A percentile compares a stretch with the other conserved stretches of the same genome.
Conservation (phyloP, 1,140 invertebrate species). For the Luehdorfia chinensis region DNA sequence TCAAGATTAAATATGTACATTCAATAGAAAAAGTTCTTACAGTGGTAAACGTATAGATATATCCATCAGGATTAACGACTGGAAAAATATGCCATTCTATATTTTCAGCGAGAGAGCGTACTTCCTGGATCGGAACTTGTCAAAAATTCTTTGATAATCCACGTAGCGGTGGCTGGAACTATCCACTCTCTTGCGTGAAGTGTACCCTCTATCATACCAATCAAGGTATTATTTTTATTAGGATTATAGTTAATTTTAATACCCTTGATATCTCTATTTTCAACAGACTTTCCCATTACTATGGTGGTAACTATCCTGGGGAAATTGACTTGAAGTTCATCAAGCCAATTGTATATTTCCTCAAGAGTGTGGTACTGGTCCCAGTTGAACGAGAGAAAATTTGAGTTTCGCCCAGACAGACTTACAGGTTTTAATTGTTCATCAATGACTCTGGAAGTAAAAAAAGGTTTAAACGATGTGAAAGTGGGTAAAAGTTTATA, state of each 20-base stretch:
- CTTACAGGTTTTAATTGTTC: constrained; percentile 37
- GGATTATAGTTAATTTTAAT: constrained; percentile 77
- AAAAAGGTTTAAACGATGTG: no score
- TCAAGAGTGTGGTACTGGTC: constrained; percentile 67
- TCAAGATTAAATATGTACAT: no score
- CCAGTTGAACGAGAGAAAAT: constrained; percentile 58
- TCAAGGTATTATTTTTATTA: constrained; percentile 29
- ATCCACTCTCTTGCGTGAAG: constrained; percentile 91
- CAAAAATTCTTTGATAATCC: constrained; percentile 83
- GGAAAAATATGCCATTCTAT: constrained; percentile 82
- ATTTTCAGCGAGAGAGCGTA: constrained; percentile 77
- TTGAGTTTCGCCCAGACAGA: constrained; percentile 15
- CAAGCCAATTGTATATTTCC: constrained; percentile 74
- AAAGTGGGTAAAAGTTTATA: no score
- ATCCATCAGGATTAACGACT: constrained; percentile 84
- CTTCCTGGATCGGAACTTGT: constrained; percentile 64
- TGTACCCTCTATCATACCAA: constrained; percentile 78
- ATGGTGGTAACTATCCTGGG: constrained; percentile 72
- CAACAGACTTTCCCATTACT: constrained; percentile 78
- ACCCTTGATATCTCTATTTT: constrained; percentile 81
- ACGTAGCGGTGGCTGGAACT: constrained; percentile 83
- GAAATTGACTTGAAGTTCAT: constrained; percentile 54
- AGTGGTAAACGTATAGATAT: constrained; percentile 78
- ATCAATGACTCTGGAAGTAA: constrained; percentile 44
- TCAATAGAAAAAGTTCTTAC: no score